Base-by-base conservation (phyloP, 2,797 vertebrate species). In the Platalea minor region DNA sequence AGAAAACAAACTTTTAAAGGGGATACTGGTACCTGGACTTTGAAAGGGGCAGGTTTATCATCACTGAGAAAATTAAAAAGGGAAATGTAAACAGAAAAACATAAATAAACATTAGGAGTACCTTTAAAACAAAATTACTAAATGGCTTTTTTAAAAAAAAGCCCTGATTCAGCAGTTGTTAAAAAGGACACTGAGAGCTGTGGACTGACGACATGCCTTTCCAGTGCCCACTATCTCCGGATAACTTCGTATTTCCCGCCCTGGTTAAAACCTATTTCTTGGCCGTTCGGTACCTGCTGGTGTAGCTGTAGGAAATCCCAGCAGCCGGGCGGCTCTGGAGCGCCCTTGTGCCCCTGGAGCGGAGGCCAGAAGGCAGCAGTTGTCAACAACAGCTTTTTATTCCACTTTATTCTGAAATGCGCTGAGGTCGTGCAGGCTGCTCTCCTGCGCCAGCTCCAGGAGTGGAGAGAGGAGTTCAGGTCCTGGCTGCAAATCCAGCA, bases 341-440 rank as follows among this genome's bases (percentile, higher is more conserved):
- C 15, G 43, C 81, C 39, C 4, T 1, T 28, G n/a, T 21, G 26
- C 3, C 6, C 13, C n/a, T 13, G 9, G 28, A 48, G 29, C 3
- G 1, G 2, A 50, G 45, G n/a, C 28, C n/a, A n/a, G 41, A 69
- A 48, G 25, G 43, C n/a, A 70, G 39, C 43, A 37, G 17, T 9
- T 41, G 28, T 2, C 35, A 35, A 35, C 3, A 41, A 10, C 2
- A 73, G 23, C 9, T 69, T 65, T 85, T 61, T 28, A 16, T 39
- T 68, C 39, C 26, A 4, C 35, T 75, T 84, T 37, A 14, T 46
- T 54, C 57, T 43, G 50, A 56, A 35, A 60, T 0, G 5, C 1
- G 7, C 41, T 48, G 65, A n/a, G 0, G 1, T 10, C 10, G 37
- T 11, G 31, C 23, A 3, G 0, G 0, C 18, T 33, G 31, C 17